Evolutionary conservation across 2,797 vertebrate genomes (phyloP).

Genomic region (Macropodus opercularis): DNA sequence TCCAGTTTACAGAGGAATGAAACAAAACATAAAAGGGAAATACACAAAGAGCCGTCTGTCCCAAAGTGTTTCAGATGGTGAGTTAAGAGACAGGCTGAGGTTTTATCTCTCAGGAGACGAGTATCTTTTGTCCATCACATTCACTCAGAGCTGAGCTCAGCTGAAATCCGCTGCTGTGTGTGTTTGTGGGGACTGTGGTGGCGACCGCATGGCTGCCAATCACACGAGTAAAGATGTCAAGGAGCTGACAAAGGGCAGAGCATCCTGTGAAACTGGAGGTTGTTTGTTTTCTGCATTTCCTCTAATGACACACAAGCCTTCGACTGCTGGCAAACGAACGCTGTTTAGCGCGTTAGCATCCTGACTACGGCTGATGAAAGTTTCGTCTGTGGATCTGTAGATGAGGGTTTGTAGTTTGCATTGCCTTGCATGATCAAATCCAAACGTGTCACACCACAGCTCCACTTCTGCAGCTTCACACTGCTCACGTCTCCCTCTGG

Average conservation of each 20-base stretch:
- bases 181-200: not conserved
- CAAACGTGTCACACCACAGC: slow-evolving; percentile 39
- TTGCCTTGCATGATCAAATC: slow-evolving; percentile 63
- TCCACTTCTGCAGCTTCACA: slow-evolving; percentile 38
- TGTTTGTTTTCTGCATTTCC: not conserved
- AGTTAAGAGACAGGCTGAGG: slow-evolving; percentile 38
- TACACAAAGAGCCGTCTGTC: slow-evolving; percentile 30
- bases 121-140: slow-evolving; percentile 40
- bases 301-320: no score
- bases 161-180: slow-evolving; percentile 15
- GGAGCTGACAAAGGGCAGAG: not conserved
- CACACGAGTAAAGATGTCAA: not conserved
- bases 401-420: slow-evolving; percentile 43
- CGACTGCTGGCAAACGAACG: no score
- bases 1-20: slow-evolving; percentile 58
- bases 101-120: slow-evolving; percentile 33
- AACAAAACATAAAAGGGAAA: slow-evolving; percentile 29
- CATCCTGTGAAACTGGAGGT: not conserved
- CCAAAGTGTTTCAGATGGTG: slow-evolving; percentile 31
- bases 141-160: slow-evolving; percentile 31
- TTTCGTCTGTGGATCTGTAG: no score
- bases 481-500: slow-evolving; percentile 46
- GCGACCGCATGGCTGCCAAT: not conserved
- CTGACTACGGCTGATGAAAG: not conserved
- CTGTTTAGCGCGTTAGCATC: not conserved